These are phyloP conservation scores for Galeopterus variegatus DNA, from an alignment of 2,113 vertebrate species.

Conservation along the genomic window DNA sequence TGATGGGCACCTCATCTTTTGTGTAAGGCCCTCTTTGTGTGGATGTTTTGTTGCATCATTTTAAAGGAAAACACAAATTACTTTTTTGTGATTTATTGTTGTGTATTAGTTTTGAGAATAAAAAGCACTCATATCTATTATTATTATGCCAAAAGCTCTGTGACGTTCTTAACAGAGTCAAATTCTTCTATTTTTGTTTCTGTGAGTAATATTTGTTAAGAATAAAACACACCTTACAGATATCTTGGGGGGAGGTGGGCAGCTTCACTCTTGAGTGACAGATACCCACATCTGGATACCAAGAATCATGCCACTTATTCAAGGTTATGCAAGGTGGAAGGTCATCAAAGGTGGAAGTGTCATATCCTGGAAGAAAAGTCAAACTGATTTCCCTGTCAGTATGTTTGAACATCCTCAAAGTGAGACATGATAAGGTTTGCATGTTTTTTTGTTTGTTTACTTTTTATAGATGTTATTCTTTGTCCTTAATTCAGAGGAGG, in stretches of 20 bases:
- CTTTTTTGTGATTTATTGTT: background rate
- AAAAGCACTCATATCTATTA: background rate
- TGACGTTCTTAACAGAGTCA: background rate
- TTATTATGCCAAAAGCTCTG: background rate
- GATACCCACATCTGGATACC: background rate
- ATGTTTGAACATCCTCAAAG: background rate
- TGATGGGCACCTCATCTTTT: background rate
- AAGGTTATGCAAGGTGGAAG: background rate
- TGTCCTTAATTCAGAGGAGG: constrained; percentile 46
- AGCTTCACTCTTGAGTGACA: background rate
- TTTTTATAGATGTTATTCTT: background rate
- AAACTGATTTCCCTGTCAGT: background rate
- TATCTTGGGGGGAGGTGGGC: background rate
- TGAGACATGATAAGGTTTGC: background rate
- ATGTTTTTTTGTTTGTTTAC: background rate
- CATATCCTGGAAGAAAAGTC: background rate
- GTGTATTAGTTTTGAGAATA: background rate
- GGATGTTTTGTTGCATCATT: background rate
- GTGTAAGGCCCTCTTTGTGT: background rate
- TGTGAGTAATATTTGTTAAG: background rate
- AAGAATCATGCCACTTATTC: background rate
- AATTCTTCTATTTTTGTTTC: background rate
- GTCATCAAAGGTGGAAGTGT: background rate
- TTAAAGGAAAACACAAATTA: background rate
- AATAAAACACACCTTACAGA: background rate